Evolutionary conservation across 2,113 vertebrate species (phyloP), one percentile per base, ranked within the genome.

Genomic region (Microcebus tavaratra): DNA sequence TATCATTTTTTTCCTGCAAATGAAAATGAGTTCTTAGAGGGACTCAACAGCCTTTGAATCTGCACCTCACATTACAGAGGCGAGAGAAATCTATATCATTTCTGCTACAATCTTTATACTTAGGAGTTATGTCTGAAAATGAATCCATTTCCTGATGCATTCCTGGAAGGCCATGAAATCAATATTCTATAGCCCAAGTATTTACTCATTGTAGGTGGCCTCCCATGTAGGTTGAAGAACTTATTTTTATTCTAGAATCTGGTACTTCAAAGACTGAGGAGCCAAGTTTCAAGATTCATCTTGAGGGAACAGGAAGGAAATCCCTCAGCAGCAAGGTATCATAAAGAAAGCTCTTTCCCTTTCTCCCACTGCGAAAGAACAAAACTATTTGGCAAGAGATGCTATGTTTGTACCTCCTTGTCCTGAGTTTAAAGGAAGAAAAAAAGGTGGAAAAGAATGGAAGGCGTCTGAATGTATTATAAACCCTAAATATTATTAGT

Each of bases 161-260:
- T 76, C 36, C 48, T 48, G 3, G 25, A 82, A 89, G 53, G 23
- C 36, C 48, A 23, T 36, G 50, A 34, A 79, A 50, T 59, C 61
- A 17, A 50, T 65, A 29, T 48, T 63, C 87, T 70, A 3, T 5
- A n/a, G 36, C 20, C 5, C 7, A 11, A 57, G 3, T 31, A 73
- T 42, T 59, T 8, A 25, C 29, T 57, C 42, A 8, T 8, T 36
- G 6, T 57, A 72, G 92, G 83, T 70, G 84, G 84, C 31, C 80
- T 87, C 59, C 67, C 72, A 45, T 18, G 23, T 4, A 67, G 15
- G 36, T 6, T n/a, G 11, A 80, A n/a, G 70, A 3, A 50, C 21
- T 92, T n/a, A 86, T 67, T 86, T 90, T 87, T 61, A 92, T 73
- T 91, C 89, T 75, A 73, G 25, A 94, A 85, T 85, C 61, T 75